Evolutionary conservation across 1,140 invertebrate genomes (phyloP), one percentile per base, ranked within the genome.

Genomic region (Akabosia matsudoensis): DNA sequence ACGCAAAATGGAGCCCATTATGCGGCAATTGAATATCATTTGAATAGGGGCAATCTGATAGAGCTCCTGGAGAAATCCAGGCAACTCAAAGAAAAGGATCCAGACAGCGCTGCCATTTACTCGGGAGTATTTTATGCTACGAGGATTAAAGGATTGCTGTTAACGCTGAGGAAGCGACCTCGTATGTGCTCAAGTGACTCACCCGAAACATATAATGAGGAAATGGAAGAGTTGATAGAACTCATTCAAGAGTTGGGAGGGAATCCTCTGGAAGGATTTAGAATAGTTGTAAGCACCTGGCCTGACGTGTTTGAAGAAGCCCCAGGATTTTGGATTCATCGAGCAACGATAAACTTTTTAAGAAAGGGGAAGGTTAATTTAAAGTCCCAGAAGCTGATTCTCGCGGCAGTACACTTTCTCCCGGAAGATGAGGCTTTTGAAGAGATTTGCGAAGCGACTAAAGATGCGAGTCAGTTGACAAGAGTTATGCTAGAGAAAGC

Each of bases 401-500:
- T 77, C 1, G 76, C 52, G 7, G 76, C 52, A 31, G 22, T 30
- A 16, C 76, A 77, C 30, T 77, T 74, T 34, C 30, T 77, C 13
- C 45, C 33, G 18, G 33, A 26, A 7, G 34, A 51, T n/a, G 76
- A 77, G 61, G 33, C 14, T 28, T 34, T 73, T 22, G 76, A 77
- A 67, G 73, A 74, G 24, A 45, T 77, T 28, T 45, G 13, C 37
- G n/a, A 74, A n/a, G 33, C 37, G 22, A 10, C 22, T 2, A 24
- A 33, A 74, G 30, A 30, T 2, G 26, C 14, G 1, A 34, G 4
- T 22, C 31, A 33, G 45, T 28, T 74, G n/a, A 30, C 37, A 22
- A 33, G 18, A 1, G 1, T 3, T 26, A 2, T 67, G 30, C 31
- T 77, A 16, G 18, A 30, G 18, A 13, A 37, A 30, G 16, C 34